phyloP scores from a whole-genome alignment of 2,888 invertebrate genomes.

The Drosophila nr. perissopoda region DNA sequence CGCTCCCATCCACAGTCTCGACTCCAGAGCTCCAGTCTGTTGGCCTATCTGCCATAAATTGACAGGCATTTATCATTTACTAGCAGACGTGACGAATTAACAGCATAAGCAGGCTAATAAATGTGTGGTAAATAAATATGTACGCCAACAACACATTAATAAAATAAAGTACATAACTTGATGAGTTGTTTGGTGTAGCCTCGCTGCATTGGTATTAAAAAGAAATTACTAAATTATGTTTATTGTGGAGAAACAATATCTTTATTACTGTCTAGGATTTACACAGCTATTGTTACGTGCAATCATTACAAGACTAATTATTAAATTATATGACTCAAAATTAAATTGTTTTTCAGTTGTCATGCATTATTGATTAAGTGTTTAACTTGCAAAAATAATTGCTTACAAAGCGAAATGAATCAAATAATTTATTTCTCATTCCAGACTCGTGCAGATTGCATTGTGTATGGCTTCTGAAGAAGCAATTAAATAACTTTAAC shows the following conservation, averaged over 20 bases:
- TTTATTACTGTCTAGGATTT: neutral
- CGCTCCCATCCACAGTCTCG: conserved; percentile 8
- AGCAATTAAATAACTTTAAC: neutral
- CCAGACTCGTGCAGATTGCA: neutral
- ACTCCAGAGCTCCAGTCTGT: neutral
- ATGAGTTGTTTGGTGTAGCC: conserved; percentile 1
- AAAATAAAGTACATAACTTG: conserved; percentile 8
- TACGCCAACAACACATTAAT: conserved; percentile 16
- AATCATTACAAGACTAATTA: neutral
- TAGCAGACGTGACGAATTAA: conserved; percentile 74
- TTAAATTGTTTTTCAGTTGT: neutral
- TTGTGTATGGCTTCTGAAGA: neutral
- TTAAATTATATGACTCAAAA: no score
- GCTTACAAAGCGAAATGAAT: neutral
- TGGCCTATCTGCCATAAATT: conserved; percentile 49
- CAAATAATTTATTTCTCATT: neutral
- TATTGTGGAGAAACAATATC: neutral
- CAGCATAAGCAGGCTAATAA: conserved; percentile 62
- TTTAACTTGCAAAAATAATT: neutral
- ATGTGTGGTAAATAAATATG: conserved; percentile 33
- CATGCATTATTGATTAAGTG: neutral
- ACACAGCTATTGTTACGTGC: neutral
- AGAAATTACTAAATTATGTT: neutral
- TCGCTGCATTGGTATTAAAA: neutral
- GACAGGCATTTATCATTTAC: conserved; percentile 73